Evolutionary conservation across 2,797 vertebrate genomes (phyloP).

Genomic region (Pangasius sanitwongsei): DNA sequence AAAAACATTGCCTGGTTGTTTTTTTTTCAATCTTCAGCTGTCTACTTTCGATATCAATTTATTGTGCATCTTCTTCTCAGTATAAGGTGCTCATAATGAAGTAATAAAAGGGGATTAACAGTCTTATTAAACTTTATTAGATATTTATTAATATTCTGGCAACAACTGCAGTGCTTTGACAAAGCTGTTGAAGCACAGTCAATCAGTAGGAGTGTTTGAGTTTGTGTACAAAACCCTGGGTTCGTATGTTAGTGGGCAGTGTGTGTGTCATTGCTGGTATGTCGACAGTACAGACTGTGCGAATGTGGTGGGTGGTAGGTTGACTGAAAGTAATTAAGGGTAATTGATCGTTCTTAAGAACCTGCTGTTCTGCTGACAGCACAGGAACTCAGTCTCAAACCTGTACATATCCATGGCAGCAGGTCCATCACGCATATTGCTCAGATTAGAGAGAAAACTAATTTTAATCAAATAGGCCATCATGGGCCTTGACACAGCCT

Average conservation of each 20-base stretch:
- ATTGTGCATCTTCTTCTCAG: not conserved
- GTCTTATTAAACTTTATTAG: not conserved
- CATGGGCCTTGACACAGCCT: not conserved
- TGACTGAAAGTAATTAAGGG: conserved; percentile 68
- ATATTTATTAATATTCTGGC: not conserved
- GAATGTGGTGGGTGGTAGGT: conserved; percentile 65
- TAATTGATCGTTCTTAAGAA: conserved; percentile 69
- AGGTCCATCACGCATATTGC: not conserved
- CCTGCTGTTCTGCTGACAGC: conserved; percentile 68
- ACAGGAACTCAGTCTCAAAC: conserved; percentile 53
- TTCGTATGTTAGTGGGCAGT: not conserved
- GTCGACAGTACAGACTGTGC: conserved; percentile 36
- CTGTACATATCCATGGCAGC: conserved; percentile 46
- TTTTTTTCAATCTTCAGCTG: not conserved
- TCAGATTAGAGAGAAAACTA: not conserved
- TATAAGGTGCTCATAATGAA: conserved; percentile 3
- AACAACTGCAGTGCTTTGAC: not conserved
- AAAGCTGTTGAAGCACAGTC: not conserved
- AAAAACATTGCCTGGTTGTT: not conserved
- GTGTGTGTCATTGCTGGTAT: conserved; percentile 36
- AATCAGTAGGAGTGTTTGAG: not conserved
- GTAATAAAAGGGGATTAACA: conserved; percentile 10
- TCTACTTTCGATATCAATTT: not conserved
- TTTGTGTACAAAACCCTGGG: conserved; percentile 5
- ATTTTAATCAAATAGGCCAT: not conserved